phyloP scores from a whole-genome alignment of 2,888 invertebrate genomes.

The Aleiodes testaceus region DNA sequence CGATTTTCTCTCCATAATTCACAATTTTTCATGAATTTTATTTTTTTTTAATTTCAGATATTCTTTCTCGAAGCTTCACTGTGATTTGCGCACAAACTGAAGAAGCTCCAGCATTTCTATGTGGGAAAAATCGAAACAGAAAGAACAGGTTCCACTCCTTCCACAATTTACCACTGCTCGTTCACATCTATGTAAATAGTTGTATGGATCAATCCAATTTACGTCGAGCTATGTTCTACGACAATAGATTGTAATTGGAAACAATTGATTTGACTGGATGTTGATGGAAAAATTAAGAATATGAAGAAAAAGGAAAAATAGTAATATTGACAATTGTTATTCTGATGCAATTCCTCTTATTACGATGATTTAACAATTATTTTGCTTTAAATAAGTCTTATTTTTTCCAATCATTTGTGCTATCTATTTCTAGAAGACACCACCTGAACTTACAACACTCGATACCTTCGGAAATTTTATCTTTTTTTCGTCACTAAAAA shows the following conservation, averaged over 20 bases:
- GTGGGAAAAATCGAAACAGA: neutral
- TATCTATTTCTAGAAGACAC: too few species aligned
- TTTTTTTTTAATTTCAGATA: neutral
- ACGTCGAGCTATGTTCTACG: neutral
- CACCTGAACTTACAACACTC: too few species aligned
- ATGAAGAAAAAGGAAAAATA: too few species aligned
- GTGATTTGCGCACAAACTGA: slow-evolving; percentile 3
- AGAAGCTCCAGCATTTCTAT: neutral
- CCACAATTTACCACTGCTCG: slow-evolving; percentile 3
- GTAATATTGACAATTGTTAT: neutral
- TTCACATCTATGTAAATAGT: slow-evolving; percentile 2
- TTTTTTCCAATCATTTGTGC: too few species aligned
- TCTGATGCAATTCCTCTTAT: slow-evolving; percentile 7
- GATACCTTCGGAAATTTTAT: too few species aligned
- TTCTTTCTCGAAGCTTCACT: neutral
- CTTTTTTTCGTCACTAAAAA: too few species aligned
- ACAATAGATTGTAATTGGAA: slow-evolving; percentile 7
- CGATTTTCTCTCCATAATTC: neutral
- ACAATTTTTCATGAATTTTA: neutral
- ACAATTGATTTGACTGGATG: neutral
- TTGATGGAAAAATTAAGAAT: neutral
- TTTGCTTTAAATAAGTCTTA: too few species aligned
- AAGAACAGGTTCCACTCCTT: neutral
- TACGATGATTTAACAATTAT: neutral
- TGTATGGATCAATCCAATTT: neutral